Evolutionary conservation across 2,113 vertebrate genomes (phyloP).

Genomic region (Antechinus stuartii): DNA sequence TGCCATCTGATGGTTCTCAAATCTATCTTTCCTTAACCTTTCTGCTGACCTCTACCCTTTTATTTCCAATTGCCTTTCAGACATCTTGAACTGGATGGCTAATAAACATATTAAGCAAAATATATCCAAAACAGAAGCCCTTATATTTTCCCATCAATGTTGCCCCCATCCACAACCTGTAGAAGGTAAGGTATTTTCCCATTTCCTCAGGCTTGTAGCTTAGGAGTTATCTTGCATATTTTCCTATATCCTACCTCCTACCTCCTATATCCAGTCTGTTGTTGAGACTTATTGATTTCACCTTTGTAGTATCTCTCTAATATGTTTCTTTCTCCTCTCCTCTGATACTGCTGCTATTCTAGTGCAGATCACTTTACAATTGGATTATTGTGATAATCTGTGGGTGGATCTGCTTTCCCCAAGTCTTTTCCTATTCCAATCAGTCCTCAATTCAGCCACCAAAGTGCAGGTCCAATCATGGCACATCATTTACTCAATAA

Average conservation of each 20-base stretch:
- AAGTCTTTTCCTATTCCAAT: background rate
- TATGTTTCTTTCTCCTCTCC: background rate
- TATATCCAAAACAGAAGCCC: too few species aligned
- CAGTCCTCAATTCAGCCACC: background rate
- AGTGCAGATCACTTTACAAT: background rate
- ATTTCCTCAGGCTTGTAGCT: too few species aligned
- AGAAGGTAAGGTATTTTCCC: too few species aligned
- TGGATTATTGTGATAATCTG: background rate
- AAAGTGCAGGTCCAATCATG: background rate
- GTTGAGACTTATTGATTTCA: background rate
- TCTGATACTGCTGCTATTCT: background rate
- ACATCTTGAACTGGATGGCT: too few species aligned
- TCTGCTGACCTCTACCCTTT: too few species aligned
- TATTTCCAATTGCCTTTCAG: too few species aligned
- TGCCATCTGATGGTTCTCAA: background rate
- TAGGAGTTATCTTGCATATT: background rate
- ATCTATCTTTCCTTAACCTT: background rate
- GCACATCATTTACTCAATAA: background rate
- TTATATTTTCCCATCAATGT: too few species aligned
- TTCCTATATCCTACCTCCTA: background rate
- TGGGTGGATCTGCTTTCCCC: background rate
- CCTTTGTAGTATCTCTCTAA: background rate
- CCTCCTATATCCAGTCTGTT: background rate
- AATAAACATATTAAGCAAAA: too few species aligned
- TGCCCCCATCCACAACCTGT: too few species aligned